Evolutionary conservation across 2,797 vertebrate genomes (phyloP), one percentile per base, ranked within the genome.

Genomic region (Synaphobranchus kaupii): DNA sequence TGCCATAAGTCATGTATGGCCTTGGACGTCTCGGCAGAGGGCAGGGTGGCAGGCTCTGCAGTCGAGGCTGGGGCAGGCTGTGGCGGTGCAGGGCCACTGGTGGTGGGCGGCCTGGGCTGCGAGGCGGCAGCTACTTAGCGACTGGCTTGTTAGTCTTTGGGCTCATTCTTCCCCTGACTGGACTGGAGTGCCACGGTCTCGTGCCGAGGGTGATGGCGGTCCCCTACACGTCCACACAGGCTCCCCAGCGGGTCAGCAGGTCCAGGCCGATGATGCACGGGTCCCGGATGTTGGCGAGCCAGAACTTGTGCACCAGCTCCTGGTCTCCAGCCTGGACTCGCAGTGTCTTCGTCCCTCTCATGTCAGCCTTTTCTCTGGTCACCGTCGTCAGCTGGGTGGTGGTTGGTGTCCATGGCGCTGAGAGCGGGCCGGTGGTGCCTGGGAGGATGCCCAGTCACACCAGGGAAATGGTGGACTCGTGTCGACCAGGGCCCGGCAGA

Each of bases 201-300:
- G n/a, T n/a, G n/a, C n/a, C 12, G 15, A 60, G 58, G 22, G 0
- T 17, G 22, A 60, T 17, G 58, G 58, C 17, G 12, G 4, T 28
- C 68, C 68, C 68, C n/a, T 8, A 73, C n/a, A 73, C n/a, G n/a
- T 73, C n/a, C 28, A 73, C 68, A n/a, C 68, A 10, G 4, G 68
- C 68, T 73, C 68, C 68, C 47, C 84, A 48, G 82, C n/a, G n/a
- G n/a, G n/a, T n/a, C n/a, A n/a, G n/a, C 82, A 84, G 82, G 52
- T 84, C 82, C 50, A 56, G 82, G 12, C 82, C 52, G 50, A 84
- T 28, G 7, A 84, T 56, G 82, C 52, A 56, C 7, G 82, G n/a
- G 82, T 84, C 82, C 52, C 9, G 1, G 52, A 84, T 84, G 9
- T 84, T 31, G 50, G 82, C 52, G 1, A 84, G n/a, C 82, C 82